A percentile compares a stretch with the other conserved stretches of the same genome.
Conservation (phyloP, 1,140 invertebrate species). For the Gryllus bimaculatus region DNA sequence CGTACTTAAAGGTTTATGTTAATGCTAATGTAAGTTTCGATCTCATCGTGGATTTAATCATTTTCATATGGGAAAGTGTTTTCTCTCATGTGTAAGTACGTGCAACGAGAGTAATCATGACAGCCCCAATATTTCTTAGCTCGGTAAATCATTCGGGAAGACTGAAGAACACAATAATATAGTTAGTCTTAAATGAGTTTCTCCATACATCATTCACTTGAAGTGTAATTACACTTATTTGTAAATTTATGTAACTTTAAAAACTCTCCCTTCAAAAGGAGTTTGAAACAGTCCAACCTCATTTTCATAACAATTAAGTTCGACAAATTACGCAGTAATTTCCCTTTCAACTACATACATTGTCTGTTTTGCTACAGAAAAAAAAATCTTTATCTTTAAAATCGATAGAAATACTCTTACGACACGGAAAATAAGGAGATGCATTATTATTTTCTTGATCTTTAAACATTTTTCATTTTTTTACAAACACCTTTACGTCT, state of each 20-base stretch:
- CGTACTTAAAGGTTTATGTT: neutral
- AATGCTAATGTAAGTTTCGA: neutral
- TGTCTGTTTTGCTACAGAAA: neutral
- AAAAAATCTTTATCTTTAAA: constrained; percentile 2
- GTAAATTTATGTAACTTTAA: neutral
- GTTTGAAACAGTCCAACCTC: neutral
- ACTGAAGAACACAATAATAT: neutral
- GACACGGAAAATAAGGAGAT: neutral
- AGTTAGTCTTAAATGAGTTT: neutral
- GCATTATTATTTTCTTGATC: neutral
- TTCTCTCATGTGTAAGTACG: constrained; percentile 15
- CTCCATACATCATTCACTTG: neutral
- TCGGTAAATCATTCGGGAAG: neutral
- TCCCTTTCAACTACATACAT: neutral
- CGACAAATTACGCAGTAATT: neutral
- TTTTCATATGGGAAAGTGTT: neutral
- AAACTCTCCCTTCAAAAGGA: neutral
- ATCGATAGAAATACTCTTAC: neutral
- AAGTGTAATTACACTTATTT: neutral
- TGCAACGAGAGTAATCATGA: constrained; percentile 9
- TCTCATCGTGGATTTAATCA: neutral
- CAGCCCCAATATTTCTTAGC: neutral
- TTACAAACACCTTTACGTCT: neutral
- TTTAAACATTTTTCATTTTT: neutral
- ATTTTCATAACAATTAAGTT: neutral